Evolutionary conservation across 2,888 invertebrate genomes (phyloP).

Genomic region (Ellobium chinense): DNA sequence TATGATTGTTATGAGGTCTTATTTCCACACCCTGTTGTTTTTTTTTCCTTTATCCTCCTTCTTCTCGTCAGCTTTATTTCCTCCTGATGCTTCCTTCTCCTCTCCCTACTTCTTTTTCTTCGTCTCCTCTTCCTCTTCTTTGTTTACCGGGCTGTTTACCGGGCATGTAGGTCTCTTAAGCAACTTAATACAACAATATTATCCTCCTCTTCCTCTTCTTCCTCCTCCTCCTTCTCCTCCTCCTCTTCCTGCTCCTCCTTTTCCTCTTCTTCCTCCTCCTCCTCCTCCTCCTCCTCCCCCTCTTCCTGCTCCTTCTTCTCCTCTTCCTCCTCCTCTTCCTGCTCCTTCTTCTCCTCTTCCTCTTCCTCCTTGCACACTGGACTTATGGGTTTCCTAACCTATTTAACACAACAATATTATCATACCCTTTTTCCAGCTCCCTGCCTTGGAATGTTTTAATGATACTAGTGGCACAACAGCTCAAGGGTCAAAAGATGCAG

Average conservation of each 20-base stretch:
- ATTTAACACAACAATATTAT: too few relatives aligned
- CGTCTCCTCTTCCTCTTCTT: neutral
- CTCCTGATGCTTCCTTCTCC: neutral
- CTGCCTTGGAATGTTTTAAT: too few relatives aligned
- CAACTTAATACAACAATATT: too few relatives aligned
- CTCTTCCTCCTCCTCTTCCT: neutral
- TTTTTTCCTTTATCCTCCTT: too few relatives aligned
- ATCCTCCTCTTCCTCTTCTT: neutral
- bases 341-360: neutral
- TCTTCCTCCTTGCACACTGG: neutral
- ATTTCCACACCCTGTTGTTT: too few relatives aligned
- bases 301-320: neutral
- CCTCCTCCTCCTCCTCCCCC: neutral
- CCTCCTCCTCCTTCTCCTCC: neutral
- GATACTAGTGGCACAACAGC: too few relatives aligned
- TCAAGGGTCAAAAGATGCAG: too few relatives aligned
- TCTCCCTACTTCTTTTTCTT: neutral
- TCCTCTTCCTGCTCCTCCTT: neutral
- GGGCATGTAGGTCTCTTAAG: too few relatives aligned
- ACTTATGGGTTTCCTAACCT: too few relatives aligned
- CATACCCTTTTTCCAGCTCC: too few relatives aligned
- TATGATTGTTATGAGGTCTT: too few relatives aligned
- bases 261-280: neutral
- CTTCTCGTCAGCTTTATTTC: neutral
- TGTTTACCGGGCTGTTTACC: too few relatives aligned